Conservation (phyloP, 1,140 invertebrate genomes). For the Kradibia gibbosae region DNA sequence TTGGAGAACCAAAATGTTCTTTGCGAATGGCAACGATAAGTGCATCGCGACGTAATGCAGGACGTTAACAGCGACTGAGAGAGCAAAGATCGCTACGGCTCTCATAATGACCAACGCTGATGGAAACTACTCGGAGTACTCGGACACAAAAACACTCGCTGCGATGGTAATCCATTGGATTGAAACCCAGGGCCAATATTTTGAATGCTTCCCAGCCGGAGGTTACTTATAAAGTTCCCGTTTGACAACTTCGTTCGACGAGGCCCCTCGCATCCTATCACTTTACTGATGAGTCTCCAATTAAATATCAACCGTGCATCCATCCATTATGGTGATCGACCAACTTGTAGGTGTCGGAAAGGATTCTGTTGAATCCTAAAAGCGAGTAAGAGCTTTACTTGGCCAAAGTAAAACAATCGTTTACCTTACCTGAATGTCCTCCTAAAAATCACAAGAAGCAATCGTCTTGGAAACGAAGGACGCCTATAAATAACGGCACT, state of each 20-base stretch:
- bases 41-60: not conserved
- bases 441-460: not conserved
- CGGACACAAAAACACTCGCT: not conserved
- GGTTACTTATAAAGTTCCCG: not conserved
- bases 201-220: not conserved
- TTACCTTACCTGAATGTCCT: not conserved
- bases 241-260: not conserved
- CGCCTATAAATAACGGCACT: not conserved
- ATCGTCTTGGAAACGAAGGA: not conserved
- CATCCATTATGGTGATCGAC: not conserved
- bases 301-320: not conserved
- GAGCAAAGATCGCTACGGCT: too few species aligned
- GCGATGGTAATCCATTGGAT: not conserved
- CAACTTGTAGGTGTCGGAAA: not conserved
- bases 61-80: not conserved
- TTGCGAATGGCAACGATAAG: not conserved
- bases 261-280: not conserved
- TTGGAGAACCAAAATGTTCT: too few species aligned
- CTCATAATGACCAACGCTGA: not conserved
- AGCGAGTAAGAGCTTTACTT: not conserved
- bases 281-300: not conserved
- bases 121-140: not conserved
- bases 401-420: not conserved
- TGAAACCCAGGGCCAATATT: not conserved
- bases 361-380: not conserved